These are phyloP conservation scores for Bryconaethiops microstoma DNA, from an alignment of 2,797 vertebrate genomes.

Conservation along the genomic window DNA sequence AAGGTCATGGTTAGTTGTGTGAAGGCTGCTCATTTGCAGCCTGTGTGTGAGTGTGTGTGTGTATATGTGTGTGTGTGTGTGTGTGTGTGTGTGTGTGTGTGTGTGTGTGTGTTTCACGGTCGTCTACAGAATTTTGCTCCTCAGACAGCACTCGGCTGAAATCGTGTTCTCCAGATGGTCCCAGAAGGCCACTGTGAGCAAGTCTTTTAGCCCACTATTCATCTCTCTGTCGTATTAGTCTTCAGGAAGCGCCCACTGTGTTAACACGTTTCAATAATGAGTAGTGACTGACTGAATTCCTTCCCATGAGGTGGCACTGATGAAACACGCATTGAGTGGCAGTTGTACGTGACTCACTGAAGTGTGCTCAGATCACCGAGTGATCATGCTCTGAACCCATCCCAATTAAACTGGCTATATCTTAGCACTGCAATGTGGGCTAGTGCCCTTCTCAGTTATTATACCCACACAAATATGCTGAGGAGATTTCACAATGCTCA, in stretches of 20 bases:
- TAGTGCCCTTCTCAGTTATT: constrained; percentile 33
- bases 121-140: not conserved
- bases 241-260: constrained; percentile 23
- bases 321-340: constrained; percentile 7
- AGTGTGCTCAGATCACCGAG: not conserved
- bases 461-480: constrained; percentile 15
- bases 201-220: not conserved
- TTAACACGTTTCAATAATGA: constrained; percentile 29
- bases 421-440: not conserved
- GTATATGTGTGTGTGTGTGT: not conserved
- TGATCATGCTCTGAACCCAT: constrained; percentile 2
- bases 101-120: not conserved
- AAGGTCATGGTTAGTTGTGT: not conserved
- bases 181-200: constrained; percentile 8
- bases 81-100: not conserved
- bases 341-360: constrained; percentile 13
- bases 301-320: constrained; percentile 11
- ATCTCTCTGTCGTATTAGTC: constrained; percentile 11
- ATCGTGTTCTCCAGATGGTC: constrained; percentile 14
- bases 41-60: not conserved
- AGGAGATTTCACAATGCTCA: constrained; percentile 30
- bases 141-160: constrained; percentile 7
- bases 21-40: not conserved
- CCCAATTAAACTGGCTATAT: constrained; percentile 15
- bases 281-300: not conserved